These are phyloP conservation scores for Coilia nasus DNA, from an alignment of 2,797 vertebrate species.

Conservation along the genomic window DNA sequence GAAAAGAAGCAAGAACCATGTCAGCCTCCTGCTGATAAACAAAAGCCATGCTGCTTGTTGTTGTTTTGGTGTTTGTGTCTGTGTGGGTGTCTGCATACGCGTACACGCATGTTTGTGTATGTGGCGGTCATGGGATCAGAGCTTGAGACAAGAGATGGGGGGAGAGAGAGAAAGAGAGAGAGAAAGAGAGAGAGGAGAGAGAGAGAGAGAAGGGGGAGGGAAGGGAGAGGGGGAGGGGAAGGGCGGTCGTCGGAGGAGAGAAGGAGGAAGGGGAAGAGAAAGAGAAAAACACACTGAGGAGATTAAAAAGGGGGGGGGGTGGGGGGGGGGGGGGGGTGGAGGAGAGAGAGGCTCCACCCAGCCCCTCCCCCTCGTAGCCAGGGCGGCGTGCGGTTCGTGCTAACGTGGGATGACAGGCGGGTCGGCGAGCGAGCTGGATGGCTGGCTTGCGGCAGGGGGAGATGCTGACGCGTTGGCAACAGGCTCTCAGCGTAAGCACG, in stretches of 20 bases:
- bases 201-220: not conserved
- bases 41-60: conserved; percentile 35
- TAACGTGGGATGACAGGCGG: conserved; percentile 64
- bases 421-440: conserved; percentile 59
- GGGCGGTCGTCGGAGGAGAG: conserved; percentile 56
- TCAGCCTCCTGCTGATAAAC: conserved; percentile 36
- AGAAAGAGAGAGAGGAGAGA: conserved; percentile 13
- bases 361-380: conserved; percentile 44
- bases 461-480: conserved; percentile 77
- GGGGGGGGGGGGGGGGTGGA: conserved; percentile 52
- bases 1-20: not conserved
- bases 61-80: conserved; percentile 29
- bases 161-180: conserved; percentile 43
- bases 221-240: conserved; percentile 45
- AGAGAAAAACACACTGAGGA: conserved; percentile 63
- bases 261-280: conserved; percentile 30
- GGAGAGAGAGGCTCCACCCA: conserved; percentile 65
- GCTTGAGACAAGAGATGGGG: conserved; percentile 38
- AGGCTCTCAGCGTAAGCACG: conserved; percentile 70
- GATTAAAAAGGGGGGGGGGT: conserved; percentile 17
- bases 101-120: conserved; percentile 47
- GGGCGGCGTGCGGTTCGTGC: conserved; percentile 37
- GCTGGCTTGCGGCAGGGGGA: conserved; percentile 65
- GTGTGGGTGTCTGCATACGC: conserved; percentile 46
- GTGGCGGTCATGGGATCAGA: conserved; percentile 48